Evolutionary conservation across 2,113 vertebrate genomes (phyloP), one percentile per base, ranked within the genome.

Genomic region (Chloebia gouldiae): DNA sequence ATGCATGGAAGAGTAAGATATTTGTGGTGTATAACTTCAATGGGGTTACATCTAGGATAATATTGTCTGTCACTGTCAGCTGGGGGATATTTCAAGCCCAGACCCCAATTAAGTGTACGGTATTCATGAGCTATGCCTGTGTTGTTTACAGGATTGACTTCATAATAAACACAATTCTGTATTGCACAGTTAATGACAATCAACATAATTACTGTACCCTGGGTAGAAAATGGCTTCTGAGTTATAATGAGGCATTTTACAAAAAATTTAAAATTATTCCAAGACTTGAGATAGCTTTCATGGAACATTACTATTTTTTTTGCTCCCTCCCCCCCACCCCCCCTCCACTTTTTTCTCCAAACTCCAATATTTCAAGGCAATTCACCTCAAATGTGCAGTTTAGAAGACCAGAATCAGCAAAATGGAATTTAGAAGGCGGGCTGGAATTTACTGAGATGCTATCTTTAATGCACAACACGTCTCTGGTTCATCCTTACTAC

Each of bases 311-410:
- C 4, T 39, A 2, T 30, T 7, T 21, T 13, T 28, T 24, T 35
- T 31, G 13, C 1, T 10, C 5, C 0, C 3, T 2, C 1, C 1
- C 7, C 2, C 3, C 3, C 1, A 6, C 22, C 9, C 2, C 0
- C 0, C 1, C 1, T 40, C 2, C 8, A 39, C 39, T 17, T 61
- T 82, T 40, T 7, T 8, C 14, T 17, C 14, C 19, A 28, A 5
- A 11, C 13, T 78, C 35, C 56, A 75, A 28, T 63, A 51, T 78
- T 88, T 75, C 80, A 60, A 64, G 31, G 49, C 49, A 64, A 71
- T 90, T 94, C 49, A 49, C 39, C 30, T 44, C 57, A 79, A 59
- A 81, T 37, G n/a, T 85, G 61, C 61, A 64, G 82, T 85, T 91
- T 64, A 68, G 42, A 91, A 66, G 49, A 76, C 23, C 28, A n/a